Evolutionary conservation across 1,140 invertebrate species (phyloP), one percentile per base, ranked within the genome.

Genomic region (Maniola jurtina): DNA sequence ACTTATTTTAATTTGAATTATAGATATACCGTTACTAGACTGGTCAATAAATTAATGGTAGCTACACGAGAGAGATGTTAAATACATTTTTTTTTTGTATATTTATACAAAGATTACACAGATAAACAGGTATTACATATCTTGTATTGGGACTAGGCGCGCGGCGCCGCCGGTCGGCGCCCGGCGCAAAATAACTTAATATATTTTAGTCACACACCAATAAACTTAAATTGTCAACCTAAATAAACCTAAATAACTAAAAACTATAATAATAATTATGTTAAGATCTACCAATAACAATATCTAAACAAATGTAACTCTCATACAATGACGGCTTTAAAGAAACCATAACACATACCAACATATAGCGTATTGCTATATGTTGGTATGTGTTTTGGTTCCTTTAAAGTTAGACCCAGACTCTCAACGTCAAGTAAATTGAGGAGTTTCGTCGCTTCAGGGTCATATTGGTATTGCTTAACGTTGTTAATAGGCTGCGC

Each of bases 131-230:
- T n/a, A 45, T 82, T 79, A 57, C 16, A 52, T 79, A 77, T 83
- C 80, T 81, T 86, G 81, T 85, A 86, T 82, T 80, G 76, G 83
- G 88, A 90, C 88, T 90, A 90, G 87, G 84, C 83, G 83, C 81
- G 84, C 83, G 76, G 79, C 72, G 80, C 66, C 63, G 66, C 48
- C 66, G 70, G 79, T 74, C 78, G 83, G 76, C 84, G 79, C 78
- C 83, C 77, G 78, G 84, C 84, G 81, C 84, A 86, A 59, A 68
- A 87, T 89, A 87, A 89, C 82, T 88, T 87, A 90, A 77, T 80
- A 80, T 75, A 79, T n/a, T 83, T 85, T 84, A 89, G 85, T 88
- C 87, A 88, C 87, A 89, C 87, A 89, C 85, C 87, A 86, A 87
- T 84, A 87, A 67, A 77, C 84, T 83, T 82, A 88, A 87, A 86